Evolutionary conservation across 2,888 invertebrate species (phyloP), one percentile per base, ranked within the genome.

Genomic region (Apodemia mormo): DNA sequence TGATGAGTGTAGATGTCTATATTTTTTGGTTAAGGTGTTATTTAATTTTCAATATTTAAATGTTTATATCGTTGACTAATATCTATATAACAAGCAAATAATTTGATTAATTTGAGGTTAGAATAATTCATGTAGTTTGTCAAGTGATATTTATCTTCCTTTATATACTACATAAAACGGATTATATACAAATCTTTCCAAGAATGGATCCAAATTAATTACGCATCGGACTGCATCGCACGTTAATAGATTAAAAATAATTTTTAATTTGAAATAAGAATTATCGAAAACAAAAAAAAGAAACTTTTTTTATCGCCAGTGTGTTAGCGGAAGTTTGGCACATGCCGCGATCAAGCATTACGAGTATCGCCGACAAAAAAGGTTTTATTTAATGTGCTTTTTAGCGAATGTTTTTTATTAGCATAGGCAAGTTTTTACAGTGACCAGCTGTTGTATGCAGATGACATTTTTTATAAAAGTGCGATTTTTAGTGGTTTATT

Each of bases 361-460:
- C 75, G 75, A 77, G 80, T 80, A 82, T 82, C 81, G 82, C 80
- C 80, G 72, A 75, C 69, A 76, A 79, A 82, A 84, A 85, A 85
- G 84, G 81, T 86, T 86, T 86, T 84, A 77, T 75, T 76, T 76
- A 78, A 80, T 82, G 82, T 81, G 82, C 86, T 87, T 92, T 91
- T 91, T 89, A 90, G 87, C 87, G 77, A 81, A 78, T 81, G 74
- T 78, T 83, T 77, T 80, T 80, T 82, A 88, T 90, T 88, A 86
- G 81, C 81, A 80, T 79, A 61, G 61, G 61, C 61, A 61, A 61
- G 61, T 79, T 80, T 82, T 81, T 82, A 52, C 49, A 85, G 76
- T 86, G 86, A 83, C 90, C 92, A 93, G 91, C 90, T 92, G 92
- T 85, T 85, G 81, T 91, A 93, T 93, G 92, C 92, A 92, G 91